phyloP scores from a whole-genome alignment of 2,113 vertebrate genomes.

The Takifugu flavidus region DNA sequence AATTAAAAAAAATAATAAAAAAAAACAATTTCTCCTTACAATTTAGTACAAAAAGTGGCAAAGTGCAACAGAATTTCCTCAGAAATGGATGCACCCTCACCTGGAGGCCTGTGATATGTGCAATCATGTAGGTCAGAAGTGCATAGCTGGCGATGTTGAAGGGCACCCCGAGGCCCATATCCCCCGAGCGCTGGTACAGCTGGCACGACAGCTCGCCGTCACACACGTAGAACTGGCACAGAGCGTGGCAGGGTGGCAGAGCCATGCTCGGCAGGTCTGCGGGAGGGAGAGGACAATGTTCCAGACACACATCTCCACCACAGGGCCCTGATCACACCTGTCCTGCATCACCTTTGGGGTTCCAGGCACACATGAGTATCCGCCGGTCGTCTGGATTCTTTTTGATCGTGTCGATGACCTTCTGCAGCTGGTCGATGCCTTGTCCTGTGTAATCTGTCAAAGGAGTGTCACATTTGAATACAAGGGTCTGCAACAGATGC shows the following conservation, averaged over 20 bases:
- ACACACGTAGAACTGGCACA: constrained; percentile 94
- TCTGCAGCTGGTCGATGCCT: constrained; percentile 93
- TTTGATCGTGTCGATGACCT: constrained; percentile 90
- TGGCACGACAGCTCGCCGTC: constrained; percentile 93
- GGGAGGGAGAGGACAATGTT: neutral
- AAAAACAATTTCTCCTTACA: neutral
- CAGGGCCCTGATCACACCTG: neutral
- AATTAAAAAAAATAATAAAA: neutral
- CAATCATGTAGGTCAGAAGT: constrained; percentile 95
- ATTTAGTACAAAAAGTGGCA: too few species aligned
- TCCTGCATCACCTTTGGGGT: constrained; percentile 59
- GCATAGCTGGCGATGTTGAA: constrained; percentile 98
- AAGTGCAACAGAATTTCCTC: fast-evolving
- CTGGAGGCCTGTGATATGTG: constrained; percentile 91
- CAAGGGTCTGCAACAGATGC: neutral
- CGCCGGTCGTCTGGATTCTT: constrained; percentile 91
- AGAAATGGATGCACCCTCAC: constrained; percentile 53
- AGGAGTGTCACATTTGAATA: neutral
- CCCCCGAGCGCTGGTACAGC: constrained; percentile 93
- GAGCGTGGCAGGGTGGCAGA: constrained; percentile 90
- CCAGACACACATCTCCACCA: neutral
- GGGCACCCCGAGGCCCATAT: constrained; percentile 96
- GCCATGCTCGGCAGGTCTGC: constrained; percentile 92
- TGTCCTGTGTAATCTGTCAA: constrained; percentile 87
- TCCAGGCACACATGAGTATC: constrained; percentile 98